Base-by-base conservation (phyloP, 2,888 invertebrate genomes). In the Drosophila siamana region DNA sequence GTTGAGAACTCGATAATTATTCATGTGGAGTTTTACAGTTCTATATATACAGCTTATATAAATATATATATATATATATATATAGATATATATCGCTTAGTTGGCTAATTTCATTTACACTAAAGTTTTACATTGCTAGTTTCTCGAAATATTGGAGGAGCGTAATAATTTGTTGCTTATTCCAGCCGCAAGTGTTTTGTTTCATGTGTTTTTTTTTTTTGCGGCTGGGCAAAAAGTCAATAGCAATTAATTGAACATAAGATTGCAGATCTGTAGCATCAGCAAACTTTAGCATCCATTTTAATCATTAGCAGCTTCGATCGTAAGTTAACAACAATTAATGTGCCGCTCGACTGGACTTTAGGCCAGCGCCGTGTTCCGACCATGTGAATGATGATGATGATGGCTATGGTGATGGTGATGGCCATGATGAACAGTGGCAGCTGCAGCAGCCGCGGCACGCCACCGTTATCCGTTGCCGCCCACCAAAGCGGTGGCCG, bases 391-490 rank as follows among this genome's bases (percentile, higher is more conserved):
- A 24, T 24, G 24, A 26, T 26, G 26, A 26, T 26, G 26, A 26
- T 26, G 7, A 26, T 26, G 26, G 7, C 6, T 5, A 26, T 26
- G 26, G 4, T 26, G 26, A 56, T 73, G 75, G 46, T 43, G 41
- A 24, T 48, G 69, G 11, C 51, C 57, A 67, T 36, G n/a, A 33
- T 33, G 11, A n/a, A n/a, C n/a, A 4, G 33, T n/a, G 6, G 47
- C 40, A 22, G 69, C 62, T 38, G 64, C 59, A 93, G 70, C 72
- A 24, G 73, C 64, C 64, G 72, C 43, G 26, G 71, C 51, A 47
- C 77, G 78, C 71, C 86, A 72, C 65, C 83, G 83, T 61, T 83
- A 83, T 78, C 86, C 88, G 22, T 77, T 83, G 4, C 66, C 88
- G 1, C 88, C 83, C 15, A 86, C 78, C 70, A 83, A 70, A 0